Conservation (phyloP, 2,797 vertebrate species). For the Nothura maculosa region DNA sequence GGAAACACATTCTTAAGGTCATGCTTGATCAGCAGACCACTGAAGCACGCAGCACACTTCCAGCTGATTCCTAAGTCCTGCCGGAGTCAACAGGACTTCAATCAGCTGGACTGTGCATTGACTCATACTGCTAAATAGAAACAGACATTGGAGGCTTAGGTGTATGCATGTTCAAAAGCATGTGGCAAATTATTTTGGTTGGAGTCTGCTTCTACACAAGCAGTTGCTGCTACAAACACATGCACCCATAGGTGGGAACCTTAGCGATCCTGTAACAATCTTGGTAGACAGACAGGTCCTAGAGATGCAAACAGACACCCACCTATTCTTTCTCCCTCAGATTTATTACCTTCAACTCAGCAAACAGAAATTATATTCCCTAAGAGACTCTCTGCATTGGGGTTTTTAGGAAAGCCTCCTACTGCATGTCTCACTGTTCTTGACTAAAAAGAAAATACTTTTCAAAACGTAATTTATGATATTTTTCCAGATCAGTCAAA, state of each 20-base stretch:
- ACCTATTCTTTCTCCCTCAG: neutral
- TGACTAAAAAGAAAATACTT: neutral
- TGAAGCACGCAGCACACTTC: neutral
- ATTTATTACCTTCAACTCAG: neutral
- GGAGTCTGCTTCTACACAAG: neutral
- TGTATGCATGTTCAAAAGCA: rapidly evolving
- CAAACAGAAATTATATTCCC: neutral
- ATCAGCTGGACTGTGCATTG: rapidly evolving
- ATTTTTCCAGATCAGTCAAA: neutral
- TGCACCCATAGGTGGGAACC: neutral
- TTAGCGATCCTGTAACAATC: neutral
- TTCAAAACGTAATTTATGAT: neutral
- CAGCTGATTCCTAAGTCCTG: neutral
- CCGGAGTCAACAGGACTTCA: neutral
- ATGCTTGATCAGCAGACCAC: neutral
- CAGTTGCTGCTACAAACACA: neutral
- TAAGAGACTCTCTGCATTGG: neutral
- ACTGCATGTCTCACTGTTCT: neutral
- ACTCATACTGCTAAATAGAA: neutral
- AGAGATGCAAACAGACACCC: neutral
- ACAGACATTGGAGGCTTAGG: neutral
- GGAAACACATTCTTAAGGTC: neutral
- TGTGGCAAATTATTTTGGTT: too few species aligned
- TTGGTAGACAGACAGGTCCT: neutral
- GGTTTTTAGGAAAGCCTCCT: neutral